Evolutionary conservation across 2,888 invertebrate genomes (phyloP), one percentile per base, ranked within the genome.

Genomic region (Ochlodes sylvanus): DNA sequence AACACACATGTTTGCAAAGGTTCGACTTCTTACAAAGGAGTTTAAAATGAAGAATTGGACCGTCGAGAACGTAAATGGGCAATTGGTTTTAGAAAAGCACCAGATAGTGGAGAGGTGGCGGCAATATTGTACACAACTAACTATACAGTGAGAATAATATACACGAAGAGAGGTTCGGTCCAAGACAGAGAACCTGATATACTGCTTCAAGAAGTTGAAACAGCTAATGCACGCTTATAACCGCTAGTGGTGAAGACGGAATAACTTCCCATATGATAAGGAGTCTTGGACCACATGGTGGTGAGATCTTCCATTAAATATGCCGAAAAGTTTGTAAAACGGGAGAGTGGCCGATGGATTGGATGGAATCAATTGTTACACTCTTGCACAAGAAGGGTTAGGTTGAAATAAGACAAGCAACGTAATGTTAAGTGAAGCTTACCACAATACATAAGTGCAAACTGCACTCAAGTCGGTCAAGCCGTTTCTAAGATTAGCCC

Each of bases 341-440:
- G 1, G 57, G 64, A 7, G 10, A 41, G 44, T 65, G 58, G 50
- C 19, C 41, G n/a, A 12, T 1, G 7, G 65, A 65, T 19, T 65
- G 58, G 65, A 19, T 38, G 5, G 57, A 57, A 50, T 65, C 65
- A 6, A 21, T 58, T 2, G 1, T 65, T 38, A 27, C 58, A 52
- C 50, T 58, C n/a, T 50, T 65, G 5, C 58, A 65, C 21, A 65
- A 65, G 15, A 58, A 65, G 52, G 58, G 50, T 7, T 65, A n/a
- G n/a, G n/a, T n/a, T n/a, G n/a, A n/a, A n/a, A n/a, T n/a, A n/a
- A n/a, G n/a, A n/a, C n/a, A n/a, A n/a, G n/a, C 58, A 50, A 94
- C 88, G 44, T 21, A 21, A 17, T n/a, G n/a, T n/a, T n/a, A 12
- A 57, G 64, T 55, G 15, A 38, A 14, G 44, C 56, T 32, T 56